A percentile compares a stretch with the other conserved stretches of the same genome.
phyloP scores from a whole-genome alignment of 2,888 invertebrate genomes.

The Troilus luridus region DNA sequence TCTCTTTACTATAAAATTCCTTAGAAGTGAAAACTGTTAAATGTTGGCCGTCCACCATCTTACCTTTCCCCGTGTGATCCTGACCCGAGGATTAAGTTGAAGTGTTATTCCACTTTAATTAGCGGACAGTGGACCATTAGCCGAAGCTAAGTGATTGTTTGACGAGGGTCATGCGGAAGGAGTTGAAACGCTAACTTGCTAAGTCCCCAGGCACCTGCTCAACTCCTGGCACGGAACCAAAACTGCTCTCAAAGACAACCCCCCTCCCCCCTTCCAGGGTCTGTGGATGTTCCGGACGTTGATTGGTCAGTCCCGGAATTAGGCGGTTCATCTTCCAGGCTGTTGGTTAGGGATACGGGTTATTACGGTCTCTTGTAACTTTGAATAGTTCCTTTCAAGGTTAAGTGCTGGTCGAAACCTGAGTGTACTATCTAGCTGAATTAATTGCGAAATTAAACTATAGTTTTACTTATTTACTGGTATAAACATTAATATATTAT shows the following conservation, averaged over 20 bases:
- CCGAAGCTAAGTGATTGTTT: slow-evolving; percentile 33
- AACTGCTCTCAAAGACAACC: not conserved
- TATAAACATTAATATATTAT: not conserved
- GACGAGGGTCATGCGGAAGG: slow-evolving; percentile 17
- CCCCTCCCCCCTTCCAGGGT: not conserved
- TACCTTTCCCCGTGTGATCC: not conserved
- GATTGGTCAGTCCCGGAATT: slow-evolving; percentile 1
- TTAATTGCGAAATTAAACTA: not conserved
- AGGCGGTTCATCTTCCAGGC: slow-evolving; percentile 20
- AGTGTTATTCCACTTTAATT: slow-evolving; percentile 14
- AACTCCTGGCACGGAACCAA: slow-evolving; percentile 11
- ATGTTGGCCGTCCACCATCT: not conserved
- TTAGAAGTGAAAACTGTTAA: too few relatives aligned
- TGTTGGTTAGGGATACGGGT: not conserved
- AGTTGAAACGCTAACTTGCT: slow-evolving; percentile 24
- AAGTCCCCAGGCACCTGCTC: slow-evolving; percentile 17
- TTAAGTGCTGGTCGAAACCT: not conserved
- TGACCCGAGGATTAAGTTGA: not conserved
- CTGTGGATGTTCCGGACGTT: slow-evolving; percentile 16
- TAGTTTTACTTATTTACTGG: not conserved
- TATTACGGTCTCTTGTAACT: not conserved
- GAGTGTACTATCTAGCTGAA: not conserved
- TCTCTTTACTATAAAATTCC: too few relatives aligned
- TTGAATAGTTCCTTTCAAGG: not conserved
- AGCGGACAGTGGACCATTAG: not conserved